Base-by-base conservation (phyloP, 2,113 vertebrate species). In the Orthonyx spaldingii region DNA sequence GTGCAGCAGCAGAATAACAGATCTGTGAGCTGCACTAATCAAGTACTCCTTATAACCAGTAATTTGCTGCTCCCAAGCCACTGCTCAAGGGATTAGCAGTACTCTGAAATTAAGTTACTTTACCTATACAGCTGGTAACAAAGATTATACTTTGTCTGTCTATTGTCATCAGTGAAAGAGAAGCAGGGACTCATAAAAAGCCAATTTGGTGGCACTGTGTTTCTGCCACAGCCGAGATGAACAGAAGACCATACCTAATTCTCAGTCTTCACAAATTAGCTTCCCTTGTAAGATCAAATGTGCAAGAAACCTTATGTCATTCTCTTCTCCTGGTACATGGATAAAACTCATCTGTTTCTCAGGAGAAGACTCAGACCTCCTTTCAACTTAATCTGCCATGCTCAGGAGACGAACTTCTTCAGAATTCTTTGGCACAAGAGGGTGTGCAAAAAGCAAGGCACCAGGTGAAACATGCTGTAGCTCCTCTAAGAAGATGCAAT, bases 31-130 rank as follows among this genome's bases (percentile, higher is more conserved):
- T 85, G 64, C 33, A 59, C 50, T 76, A n/a, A 66, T 47, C 68
- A 77, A 81, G 20, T 52, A 44, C 46, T 86, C 60, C 44, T 71
- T 71, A 61, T 19, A 71, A 71, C 26, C 35, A 87, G 56, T 50
- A 83, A 88, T 85, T 74, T 93, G 72, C 55, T 92, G 64, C 77
- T 92, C 71, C 63, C 80, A 76, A 90, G 41, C n/a, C 37, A 60
- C 72, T 37, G 33, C 69, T 93, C n/a, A 80, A 68, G 30, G 33
- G 33, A 95, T 93, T 59, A 84, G 46, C 59, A 77, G 21, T 59
- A 66, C 66, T 72, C 66, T 55, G 66, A 95, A 85, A 93, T 68
- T 32, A 85, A 91, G 66, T 94, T 71, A 53, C 33, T 78, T 87
- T 52, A 92, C 56, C 53, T 87, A 33, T 35, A 77, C 22, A 85